Percentiles rank a stretch among this genome's conserved stretches.
phyloP scores from a whole-genome alignment of 2,888 invertebrate species.

The Lepidocyrtoides sp. region DNA sequence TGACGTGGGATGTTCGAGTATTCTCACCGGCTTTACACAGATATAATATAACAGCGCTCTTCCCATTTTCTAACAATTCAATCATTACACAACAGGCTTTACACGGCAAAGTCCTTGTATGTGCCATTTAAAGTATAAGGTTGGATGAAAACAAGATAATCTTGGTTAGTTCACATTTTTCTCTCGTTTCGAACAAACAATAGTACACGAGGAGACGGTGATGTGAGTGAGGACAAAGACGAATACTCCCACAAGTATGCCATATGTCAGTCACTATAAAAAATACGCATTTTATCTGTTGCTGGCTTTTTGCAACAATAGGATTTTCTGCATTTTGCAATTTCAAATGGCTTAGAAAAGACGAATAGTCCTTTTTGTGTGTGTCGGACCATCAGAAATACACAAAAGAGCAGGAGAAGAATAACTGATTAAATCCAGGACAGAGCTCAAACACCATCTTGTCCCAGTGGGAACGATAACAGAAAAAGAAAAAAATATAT shows the following conservation, averaged over 20 bases:
- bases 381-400: background rate
- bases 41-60: background rate
- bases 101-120: background rate
- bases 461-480: slow-evolving; percentile 19
- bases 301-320: background rate
- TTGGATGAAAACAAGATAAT: slow-evolving; percentile 39
- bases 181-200: slow-evolving; percentile 11
- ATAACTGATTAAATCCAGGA: slow-evolving; percentile 24
- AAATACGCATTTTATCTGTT: background rate
- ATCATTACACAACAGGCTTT: slow-evolving; percentile 8
- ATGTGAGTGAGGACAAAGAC: background rate
- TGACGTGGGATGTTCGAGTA: slow-evolving; percentile 25
- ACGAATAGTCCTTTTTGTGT: background rate
- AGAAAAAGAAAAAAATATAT: background rate
- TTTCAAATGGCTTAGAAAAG: background rate
- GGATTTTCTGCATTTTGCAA: background rate
- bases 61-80: slow-evolving; percentile 21
- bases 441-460: background rate
- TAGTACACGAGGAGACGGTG: background rate
- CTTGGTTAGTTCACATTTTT: slow-evolving; percentile 32
- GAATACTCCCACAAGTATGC: background rate
- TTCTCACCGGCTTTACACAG: slow-evolving; percentile 43
- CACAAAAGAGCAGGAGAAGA: background rate
- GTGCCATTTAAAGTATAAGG: slow-evolving; percentile 51
- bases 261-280: background rate